Conservation (phyloP, 2,797 vertebrate species). For the Pristis pectinata region DNA sequence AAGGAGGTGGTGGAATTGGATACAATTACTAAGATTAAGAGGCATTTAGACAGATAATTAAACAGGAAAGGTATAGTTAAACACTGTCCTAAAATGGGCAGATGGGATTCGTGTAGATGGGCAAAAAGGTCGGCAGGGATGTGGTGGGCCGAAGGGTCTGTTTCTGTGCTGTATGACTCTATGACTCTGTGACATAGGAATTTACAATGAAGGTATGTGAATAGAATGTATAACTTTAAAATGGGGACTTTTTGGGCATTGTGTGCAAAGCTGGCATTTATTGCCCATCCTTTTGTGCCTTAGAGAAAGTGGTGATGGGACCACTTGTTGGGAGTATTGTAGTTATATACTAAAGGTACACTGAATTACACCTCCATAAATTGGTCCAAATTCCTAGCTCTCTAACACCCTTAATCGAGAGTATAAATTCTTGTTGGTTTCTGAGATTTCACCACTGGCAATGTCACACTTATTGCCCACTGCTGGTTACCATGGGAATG, state of each 20-base stretch:
- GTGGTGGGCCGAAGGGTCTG: too few species aligned
- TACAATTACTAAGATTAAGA: too few species aligned
- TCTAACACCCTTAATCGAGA: neutral
- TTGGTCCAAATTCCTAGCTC: neutral
- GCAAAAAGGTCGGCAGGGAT: too few species aligned
- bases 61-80: too few species aligned
- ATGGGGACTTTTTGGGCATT: neutral
- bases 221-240: slow-evolving; percentile 1
- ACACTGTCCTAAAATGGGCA: too few species aligned
- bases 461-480: neutral
- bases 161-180: too few species aligned
- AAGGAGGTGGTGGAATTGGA: too few species aligned
- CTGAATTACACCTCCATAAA: neutral
- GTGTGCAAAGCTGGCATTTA: neutral
- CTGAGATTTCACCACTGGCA: neutral
- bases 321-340: neutral
- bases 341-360: neutral
- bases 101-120: too few species aligned
- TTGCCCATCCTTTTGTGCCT: neutral
- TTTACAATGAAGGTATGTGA: neutral
- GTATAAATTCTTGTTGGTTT: neutral
- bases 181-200: neutral
- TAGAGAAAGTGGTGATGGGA: neutral
- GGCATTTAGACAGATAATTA: too few species aligned
- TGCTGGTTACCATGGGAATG: neutral